Base-by-base conservation (phyloP, 2,113 vertebrate genomes). In the Pygoscelis antarcticus region DNA sequence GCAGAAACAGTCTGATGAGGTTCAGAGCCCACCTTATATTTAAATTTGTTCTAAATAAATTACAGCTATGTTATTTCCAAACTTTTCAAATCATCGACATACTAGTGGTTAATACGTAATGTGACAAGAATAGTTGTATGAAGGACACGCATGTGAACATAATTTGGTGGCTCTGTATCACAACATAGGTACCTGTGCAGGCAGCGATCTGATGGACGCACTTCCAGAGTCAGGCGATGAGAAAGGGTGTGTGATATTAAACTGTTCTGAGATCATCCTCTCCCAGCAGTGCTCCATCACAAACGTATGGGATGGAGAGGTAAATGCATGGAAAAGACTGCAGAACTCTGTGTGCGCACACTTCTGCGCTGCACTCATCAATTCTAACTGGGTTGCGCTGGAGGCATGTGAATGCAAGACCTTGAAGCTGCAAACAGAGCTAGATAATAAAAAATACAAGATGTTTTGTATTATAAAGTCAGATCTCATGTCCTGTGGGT, bases 301-400 rank as follows among this genome's bases (percentile, higher is more conserved):
- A 23, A 27, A 16, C 4, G 2, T 10, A 13, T 0, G 22, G 70
- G 54, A 16, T 5, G 27, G 46, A 52, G 30, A 20, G 20, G 42
- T 11, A 12, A 25, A 16, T 2, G 36, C 36, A 22, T 1, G 10
- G 61, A 16, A 15, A 8, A 38, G 47, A 9, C n/a, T 16, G 62
- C 19, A 25, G 29, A 40, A 23, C 8, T 3, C 3, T 0, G 10
- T 2, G 16, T 10, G 23, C 2, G 14, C 46, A 38, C 57, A 5
- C 27, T 36, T 44, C 38, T 38, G 79, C 40, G 3, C 6, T 9
- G 29, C 9, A 10, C 40, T 26, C 49, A 9, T 7, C 49, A 13
- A 1, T 40, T 22, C 49, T 16, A 42, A 27, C 21, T 3, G 54
- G 25, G 40, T 0, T 38, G 38, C 11, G 26, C 47, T 6, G 40